Base-by-base conservation (phyloP, 1,140 invertebrate species). In the Aphelinus certus region DNA sequence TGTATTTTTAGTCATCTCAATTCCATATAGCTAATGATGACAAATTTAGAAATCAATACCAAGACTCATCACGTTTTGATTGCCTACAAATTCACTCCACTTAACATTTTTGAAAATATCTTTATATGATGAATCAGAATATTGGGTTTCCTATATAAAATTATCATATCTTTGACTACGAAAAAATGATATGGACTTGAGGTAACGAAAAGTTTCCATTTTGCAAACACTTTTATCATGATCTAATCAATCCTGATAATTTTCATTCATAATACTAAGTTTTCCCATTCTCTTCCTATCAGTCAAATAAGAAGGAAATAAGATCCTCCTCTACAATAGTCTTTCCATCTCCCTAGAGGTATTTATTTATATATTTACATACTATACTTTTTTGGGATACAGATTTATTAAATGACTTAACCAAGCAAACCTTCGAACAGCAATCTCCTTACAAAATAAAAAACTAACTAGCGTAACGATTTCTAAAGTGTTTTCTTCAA, bases 271-370 rank as follows among this genome's bases (percentile, higher is more conserved):
- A 73, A 73, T 73, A 66, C 55, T 73, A 48, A 66, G 57, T 51
- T 9, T 67, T 68, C 51, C 45, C 26, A 10, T 3, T 63, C 63
- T 63, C 55, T 42, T 60, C 62, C 45, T 62, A 64, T 70, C 61
- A 70, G 67, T 70, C 67, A 66, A 70, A 63, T 60, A 70, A 49
- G 63, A 76, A 76, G 73, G 60, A 69, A 75, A 64, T 64, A 76
- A 67, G 45, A 45, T 76, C 64, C 64, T 73, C 67, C 58, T 71
- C 67, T 72, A 76, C 58, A 48, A 76, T 76, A 76, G 75, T 76
- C 75, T 76, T 76, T 76, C 75, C 75, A 71, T 76, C 64, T 76
- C 75, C 75, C 69, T 71, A 71, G 58, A 67, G 69, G 62, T 76
- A 67, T 46, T 71, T 76, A 76, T 76, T 60, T 71, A 76, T 76